Evolutionary conservation across 2,888 invertebrate genomes (phyloP).

Genomic region (Zele albiditarsus): DNA sequence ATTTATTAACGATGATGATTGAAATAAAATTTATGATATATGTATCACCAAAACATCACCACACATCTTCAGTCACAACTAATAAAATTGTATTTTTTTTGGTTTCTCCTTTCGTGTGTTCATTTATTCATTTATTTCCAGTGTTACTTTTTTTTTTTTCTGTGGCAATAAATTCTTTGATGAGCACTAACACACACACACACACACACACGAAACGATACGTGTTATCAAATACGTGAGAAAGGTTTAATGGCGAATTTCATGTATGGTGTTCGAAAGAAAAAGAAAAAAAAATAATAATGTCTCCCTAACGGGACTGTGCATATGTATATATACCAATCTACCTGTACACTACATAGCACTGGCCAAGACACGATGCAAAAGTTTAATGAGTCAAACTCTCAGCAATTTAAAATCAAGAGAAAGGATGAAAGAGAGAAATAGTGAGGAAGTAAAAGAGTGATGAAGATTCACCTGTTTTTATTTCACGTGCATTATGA

Average conservation of each 20-base stretch:
- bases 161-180: background rate
- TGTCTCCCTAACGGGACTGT: constrained; percentile 24
- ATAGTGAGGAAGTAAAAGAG: constrained; percentile 6
- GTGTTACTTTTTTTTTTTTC: background rate
- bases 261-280: constrained; percentile 17
- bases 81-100: background rate
- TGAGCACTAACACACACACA: constrained; percentile 2
- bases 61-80: background rate
- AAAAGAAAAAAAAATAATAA: constrained; percentile 22
- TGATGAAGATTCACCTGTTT: constrained; percentile 30
- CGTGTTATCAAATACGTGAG: background rate
- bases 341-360: background rate
- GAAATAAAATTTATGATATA: background rate
- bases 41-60: background rate
- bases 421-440: background rate
- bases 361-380: background rate
- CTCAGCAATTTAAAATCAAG: background rate
- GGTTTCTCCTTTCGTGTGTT: background rate
- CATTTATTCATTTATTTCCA: background rate
- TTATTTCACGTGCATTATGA: background rate
- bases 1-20: background rate
- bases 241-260: constrained; percentile 17
- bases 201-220: background rate
- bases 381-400: constrained; percentile 17
- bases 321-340: background rate